These are phyloP conservation scores for Daktulosphaira vitifoliae DNA, from an alignment of 1,140 invertebrate genomes.

Conservation along the genomic window DNA sequence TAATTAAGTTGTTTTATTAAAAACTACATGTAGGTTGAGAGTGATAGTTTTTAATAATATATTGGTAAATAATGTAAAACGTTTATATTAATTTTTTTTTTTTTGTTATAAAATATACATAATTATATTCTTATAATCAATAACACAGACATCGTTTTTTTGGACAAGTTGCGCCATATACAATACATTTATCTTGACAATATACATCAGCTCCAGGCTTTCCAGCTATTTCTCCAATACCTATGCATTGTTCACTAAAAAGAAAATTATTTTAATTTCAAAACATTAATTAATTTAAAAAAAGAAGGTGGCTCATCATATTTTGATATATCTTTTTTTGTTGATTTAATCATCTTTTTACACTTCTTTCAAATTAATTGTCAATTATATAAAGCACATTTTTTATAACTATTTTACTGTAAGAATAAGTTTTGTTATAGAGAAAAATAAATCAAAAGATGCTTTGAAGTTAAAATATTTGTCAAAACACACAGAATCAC, in stretches of 20 bases:
- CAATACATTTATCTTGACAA: constrained; percentile 71
- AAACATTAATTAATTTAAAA: not conserved
- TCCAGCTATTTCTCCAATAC: constrained; percentile 63
- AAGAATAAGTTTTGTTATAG: too few species aligned
- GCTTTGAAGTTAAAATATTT: not conserved
- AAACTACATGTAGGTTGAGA: too few species aligned
- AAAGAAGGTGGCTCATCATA: not conserved
- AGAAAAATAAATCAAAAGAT: too few species aligned
- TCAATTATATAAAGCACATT: too few species aligned
- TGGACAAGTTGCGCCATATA: constrained; percentile 61
- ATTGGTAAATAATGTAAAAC: constrained; percentile 12
- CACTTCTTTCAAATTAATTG: too few species aligned
- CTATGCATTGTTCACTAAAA: constrained; percentile 64
- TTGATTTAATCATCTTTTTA: too few species aligned
- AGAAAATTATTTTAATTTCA: constrained; percentile 34
- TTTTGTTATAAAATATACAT: constrained; percentile 6
- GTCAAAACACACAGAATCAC: constrained; percentile 13
- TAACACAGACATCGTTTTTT: constrained; percentile 63
- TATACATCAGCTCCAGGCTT: constrained; percentile 66
- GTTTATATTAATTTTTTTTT: not conserved
- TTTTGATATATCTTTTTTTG: too few species aligned
- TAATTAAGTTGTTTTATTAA: too few species aligned
- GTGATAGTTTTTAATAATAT: too few species aligned
- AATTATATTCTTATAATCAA: constrained; percentile 34
- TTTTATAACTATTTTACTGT: too few species aligned